phyloP scores from a whole-genome alignment of 1,140 invertebrate species.

The Riptortus pedestris region DNA sequence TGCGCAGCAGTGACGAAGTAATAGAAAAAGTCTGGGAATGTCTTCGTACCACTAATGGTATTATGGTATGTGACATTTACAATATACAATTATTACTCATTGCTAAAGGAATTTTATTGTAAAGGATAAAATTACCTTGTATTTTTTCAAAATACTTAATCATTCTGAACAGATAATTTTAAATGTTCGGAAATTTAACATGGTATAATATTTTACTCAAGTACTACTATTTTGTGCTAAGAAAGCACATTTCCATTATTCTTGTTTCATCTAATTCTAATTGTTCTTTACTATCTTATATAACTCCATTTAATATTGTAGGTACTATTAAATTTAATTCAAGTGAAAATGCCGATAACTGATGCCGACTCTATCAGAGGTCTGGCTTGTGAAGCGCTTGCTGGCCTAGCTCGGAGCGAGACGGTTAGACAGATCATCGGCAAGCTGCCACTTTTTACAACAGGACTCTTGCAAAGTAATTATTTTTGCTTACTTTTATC shows the following conservation, averaged over 20 bases:
- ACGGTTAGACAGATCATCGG: slow-evolving; percentile 90
- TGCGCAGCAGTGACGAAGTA: slow-evolving; percentile 68
- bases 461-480: slow-evolving; percentile 79
- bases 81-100: too few relatives aligned
- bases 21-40: slow-evolving; percentile 88
- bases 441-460: slow-evolving; percentile 88
- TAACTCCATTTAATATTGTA: too few relatives aligned
- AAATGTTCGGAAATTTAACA: too few relatives aligned
- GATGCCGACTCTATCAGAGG: slow-evolving; percentile 90
- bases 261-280: too few relatives aligned
- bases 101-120: too few relatives aligned
- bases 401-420: slow-evolving; percentile 81
- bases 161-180: too few relatives aligned
- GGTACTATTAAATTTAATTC: slow-evolving; percentile 68
- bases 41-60: slow-evolving; percentile 87
- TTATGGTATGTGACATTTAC: slow-evolving; percentile 62
- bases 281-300: too few relatives aligned
- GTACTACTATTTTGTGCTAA: too few relatives aligned
- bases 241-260: too few relatives aligned
- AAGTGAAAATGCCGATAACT: slow-evolving; percentile 86
- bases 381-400: slow-evolving; percentile 81
- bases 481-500: slow-evolving; percentile 38
- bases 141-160: too few relatives aligned
- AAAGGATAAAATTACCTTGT: too few relatives aligned
- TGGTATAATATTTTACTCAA: too few relatives aligned